Conservation (phyloP, 92 coral and sea anemone species). For the Porites evermanni region DNA sequence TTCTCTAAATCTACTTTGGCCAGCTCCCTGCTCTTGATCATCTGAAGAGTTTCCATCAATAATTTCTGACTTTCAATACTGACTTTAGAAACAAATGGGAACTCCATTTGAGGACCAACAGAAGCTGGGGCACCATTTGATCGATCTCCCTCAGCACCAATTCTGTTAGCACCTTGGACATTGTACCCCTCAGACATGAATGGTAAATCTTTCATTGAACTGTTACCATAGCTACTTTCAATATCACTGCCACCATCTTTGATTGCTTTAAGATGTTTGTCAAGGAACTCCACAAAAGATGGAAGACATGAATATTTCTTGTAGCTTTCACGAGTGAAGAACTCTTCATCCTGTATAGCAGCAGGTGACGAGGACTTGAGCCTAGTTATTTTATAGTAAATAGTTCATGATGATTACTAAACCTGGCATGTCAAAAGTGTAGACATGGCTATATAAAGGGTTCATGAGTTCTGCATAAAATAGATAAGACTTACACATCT, state of each 20-base stretch:
- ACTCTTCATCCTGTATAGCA: neutral
- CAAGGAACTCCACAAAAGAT: conserved; percentile 54
- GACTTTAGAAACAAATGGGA: conserved; percentile 65
- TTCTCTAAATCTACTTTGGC: conserved; percentile 42
- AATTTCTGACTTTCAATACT: conserved; percentile 62
- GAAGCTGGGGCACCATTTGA: conserved; percentile 1
- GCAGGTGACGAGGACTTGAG: neutral
- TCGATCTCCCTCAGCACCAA: neutral
- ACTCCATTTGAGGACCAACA: conserved; percentile 58
- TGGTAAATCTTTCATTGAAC: neutral
- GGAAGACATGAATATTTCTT: conserved; percentile 52
- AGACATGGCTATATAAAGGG: no score
- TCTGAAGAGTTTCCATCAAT: conserved; percentile 41
- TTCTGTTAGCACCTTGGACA: neutral
- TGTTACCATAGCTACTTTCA: neutral
- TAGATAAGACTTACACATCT: no score
- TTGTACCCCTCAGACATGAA: neutral
- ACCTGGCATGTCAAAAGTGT: no score
- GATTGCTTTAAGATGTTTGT: conserved; percentile 3
- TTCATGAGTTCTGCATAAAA: no score
- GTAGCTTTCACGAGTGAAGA: conserved; percentile 57
- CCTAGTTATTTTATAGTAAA: neutral
- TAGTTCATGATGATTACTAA: no score
- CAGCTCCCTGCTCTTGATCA: conserved; percentile 32
- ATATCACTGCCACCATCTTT: neutral